Conservation (phyloP, 2,888 invertebrate genomes). For the Pammene aurita region DNA sequence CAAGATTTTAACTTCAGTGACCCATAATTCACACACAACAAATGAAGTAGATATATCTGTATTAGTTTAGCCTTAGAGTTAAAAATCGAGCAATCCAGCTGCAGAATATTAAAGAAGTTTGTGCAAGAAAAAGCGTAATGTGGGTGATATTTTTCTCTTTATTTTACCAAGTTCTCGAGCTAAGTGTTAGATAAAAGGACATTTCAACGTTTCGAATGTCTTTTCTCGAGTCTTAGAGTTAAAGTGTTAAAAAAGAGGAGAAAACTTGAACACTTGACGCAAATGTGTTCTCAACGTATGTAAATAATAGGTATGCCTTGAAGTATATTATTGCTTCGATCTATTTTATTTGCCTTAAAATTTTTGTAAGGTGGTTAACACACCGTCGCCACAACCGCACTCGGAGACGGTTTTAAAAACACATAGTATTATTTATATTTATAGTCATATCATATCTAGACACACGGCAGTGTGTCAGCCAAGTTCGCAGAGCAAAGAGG, state of each 20-base stretch:
- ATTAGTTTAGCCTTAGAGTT: not conserved
- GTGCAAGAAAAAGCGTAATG: slow-evolving; percentile 21
- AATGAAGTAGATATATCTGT: not conserved
- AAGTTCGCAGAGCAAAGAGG: no score
- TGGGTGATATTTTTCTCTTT: slow-evolving; percentile 30
- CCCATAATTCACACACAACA: no score
- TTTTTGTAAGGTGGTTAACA: no score
- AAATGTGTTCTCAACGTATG: not conserved
- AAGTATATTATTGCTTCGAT: no score
- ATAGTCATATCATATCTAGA: no score
- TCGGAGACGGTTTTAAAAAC: no score
- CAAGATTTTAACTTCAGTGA: no score
- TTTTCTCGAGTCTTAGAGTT: not conserved
- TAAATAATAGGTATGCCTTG: not conserved
- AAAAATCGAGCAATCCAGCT: slow-evolving; percentile 1
- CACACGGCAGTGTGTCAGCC: no score
- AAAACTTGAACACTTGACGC: not conserved
- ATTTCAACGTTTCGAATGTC: slow-evolving; percentile 7
- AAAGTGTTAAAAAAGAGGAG: not conserved
- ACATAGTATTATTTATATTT: no score
- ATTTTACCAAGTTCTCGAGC: slow-evolving; percentile 24
- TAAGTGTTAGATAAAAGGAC: slow-evolving; percentile 14
- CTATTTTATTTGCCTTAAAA: no score
- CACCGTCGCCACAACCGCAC: no score
- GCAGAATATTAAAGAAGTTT: not conserved